Percentiles rank a stretch among this genome's conserved stretches.
Conservation (phyloP, 2,797 vertebrate genomes). For the Hafferia zeledoni region DNA sequence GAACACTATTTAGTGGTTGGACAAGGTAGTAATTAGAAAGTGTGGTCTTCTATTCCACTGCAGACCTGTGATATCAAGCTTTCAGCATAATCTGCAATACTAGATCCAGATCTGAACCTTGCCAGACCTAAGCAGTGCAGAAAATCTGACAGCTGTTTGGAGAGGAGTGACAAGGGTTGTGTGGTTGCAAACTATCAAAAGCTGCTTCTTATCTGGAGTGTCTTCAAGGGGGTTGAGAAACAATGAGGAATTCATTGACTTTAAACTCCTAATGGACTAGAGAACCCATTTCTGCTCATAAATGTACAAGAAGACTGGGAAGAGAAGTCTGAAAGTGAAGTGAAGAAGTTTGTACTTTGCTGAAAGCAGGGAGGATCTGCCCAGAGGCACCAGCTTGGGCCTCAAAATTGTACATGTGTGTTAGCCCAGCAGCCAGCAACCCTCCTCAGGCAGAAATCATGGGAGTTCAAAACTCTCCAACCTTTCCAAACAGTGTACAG, state of each 20-base stretch:
- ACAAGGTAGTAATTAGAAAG: conserved; percentile 47
- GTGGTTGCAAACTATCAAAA: neutral
- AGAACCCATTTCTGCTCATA: neutral
- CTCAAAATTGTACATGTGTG: neutral
- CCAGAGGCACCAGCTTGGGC: neutral
- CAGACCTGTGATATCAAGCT: conserved; percentile 26
- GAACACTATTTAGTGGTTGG: conserved; percentile 57
- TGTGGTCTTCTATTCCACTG: neutral
- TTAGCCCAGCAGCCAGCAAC: neutral
- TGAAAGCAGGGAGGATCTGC: neutral
- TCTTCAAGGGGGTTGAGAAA: neutral
- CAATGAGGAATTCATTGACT: neutral
- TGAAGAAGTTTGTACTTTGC: neutral
- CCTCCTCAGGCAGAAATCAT: neutral
- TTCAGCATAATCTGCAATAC: neutral
- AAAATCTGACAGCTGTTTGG: neutral
- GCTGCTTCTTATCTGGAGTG: neutral
- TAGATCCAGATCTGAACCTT: neutral
- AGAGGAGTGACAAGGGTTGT: neutral
- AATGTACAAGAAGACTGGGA: neutral
- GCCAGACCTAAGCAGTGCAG: conserved; percentile 1
- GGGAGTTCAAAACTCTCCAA: neutral
- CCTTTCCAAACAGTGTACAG: neutral
- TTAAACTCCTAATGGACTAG: neutral
- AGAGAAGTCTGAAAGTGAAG: neutral